Evolutionary conservation across 1,140 invertebrate species (phyloP).

Genomic region (Helicorthomorpha holstii): DNA sequence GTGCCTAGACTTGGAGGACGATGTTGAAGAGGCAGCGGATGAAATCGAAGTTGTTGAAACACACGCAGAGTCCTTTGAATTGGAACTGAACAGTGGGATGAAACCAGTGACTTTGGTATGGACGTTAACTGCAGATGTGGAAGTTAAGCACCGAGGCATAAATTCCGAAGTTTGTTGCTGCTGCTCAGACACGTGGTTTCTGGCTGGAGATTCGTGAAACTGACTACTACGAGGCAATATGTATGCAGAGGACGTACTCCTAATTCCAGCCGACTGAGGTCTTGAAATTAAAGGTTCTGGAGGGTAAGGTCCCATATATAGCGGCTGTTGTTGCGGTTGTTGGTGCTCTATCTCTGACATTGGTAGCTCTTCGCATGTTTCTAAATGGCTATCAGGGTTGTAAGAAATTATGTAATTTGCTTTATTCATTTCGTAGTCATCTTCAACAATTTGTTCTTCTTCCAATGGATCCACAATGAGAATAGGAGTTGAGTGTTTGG

Average conservation of each 20-base stretch:
- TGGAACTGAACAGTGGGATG: neutral
- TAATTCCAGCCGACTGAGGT: neutral
- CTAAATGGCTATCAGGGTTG: neutral
- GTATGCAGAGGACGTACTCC: neutral
- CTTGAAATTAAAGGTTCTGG: neutral
- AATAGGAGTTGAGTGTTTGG: slow-evolving; percentile 1
- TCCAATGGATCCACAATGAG: neutral
- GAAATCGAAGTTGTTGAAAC: neutral
- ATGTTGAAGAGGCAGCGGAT: neutral
- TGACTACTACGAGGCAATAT: neutral
- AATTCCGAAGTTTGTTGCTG: neutral
- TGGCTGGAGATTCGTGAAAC: neutral
- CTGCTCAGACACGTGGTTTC: neutral
- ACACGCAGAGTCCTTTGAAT: too few relatives aligned
- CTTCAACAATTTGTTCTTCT: neutral
- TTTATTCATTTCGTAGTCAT: neutral
- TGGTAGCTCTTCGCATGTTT: neutral
- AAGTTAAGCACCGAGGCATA: neutral
- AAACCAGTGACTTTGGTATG: neutral
- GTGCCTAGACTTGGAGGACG: neutral
- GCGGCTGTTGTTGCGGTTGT: too few relatives aligned
- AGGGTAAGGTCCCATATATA: neutral
- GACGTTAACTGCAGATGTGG: neutral
- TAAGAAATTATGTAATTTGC: neutral
- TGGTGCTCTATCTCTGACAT: too few relatives aligned